A percentile compares a stretch with the other conserved stretches of the same genome.
Evolutionary conservation across 2,888 invertebrate genomes (phyloP).

Genomic region (Pemphredon lugubris): DNA sequence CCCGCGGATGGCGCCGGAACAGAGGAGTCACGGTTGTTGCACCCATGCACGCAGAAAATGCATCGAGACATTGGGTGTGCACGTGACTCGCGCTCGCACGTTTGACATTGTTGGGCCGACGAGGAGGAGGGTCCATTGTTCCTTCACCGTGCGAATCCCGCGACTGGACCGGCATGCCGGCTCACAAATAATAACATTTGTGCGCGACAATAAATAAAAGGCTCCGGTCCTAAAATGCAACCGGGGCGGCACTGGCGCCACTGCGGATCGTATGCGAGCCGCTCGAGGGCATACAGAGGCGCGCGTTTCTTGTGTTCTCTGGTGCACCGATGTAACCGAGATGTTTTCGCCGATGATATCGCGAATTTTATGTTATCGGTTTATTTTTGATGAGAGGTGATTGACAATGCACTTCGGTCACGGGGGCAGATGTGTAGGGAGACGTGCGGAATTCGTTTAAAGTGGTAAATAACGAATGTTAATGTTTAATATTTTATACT

Average conservation of each 20-base stretch:
- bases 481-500: too few species aligned
- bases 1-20: conserved; percentile 56
- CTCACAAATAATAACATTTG: conserved; percentile 69
- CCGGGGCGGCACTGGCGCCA: conserved; percentile 64
- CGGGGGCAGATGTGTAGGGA: too few species aligned
- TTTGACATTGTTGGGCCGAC: conserved; percentile 63
- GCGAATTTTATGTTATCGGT: conserved; percentile 32
- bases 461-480: too few species aligned
- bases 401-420: too few species aligned
- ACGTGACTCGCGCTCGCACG: conserved; percentile 64
- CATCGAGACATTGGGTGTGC: conserved; percentile 53
- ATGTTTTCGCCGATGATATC: conserved; percentile 35
- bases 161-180: conserved; percentile 24
- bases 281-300: conserved; percentile 14
- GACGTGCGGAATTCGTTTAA: too few species aligned
- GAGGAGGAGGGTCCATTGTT: conserved; percentile 70
- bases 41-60: conserved; percentile 46
- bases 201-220: conserved; percentile 64
- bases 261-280: neutral
- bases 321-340: conserved; percentile 41
- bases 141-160: conserved; percentile 68
- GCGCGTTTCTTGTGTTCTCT: too few species aligned
- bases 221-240: conserved; percentile 36
- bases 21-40: conserved; percentile 67
- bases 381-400: neutral